Evolutionary conservation across 2,888 invertebrate species (phyloP).

Genomic region (Eledone cirrhosa): DNA sequence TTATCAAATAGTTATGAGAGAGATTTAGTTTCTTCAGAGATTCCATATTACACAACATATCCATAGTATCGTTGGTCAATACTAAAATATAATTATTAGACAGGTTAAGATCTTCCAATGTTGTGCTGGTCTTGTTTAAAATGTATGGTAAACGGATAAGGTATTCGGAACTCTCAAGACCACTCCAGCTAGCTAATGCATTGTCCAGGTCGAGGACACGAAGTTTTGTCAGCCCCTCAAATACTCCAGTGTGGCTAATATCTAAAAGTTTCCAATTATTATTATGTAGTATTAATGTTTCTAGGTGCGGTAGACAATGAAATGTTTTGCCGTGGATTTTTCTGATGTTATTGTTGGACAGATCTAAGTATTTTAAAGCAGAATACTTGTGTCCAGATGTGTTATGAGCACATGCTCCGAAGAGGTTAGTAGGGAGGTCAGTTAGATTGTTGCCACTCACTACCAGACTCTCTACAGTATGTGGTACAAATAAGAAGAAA

Average conservation of each 20-base stretch:
- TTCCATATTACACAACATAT: conserved; percentile 40
- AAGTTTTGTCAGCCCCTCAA: conserved; percentile 37
- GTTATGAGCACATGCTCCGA: conserved; percentile 39
- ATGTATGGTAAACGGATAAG: conserved; percentile 39
- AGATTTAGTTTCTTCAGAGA: conserved; percentile 38
- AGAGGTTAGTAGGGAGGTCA: conserved; percentile 41
- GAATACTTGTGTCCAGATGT: conserved; percentile 31
- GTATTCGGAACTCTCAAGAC: conserved; percentile 36
- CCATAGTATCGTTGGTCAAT: conserved; percentile 35
- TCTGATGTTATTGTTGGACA: conserved; percentile 41
- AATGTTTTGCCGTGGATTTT: conserved; percentile 45
- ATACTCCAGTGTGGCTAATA: conserved; percentile 38
- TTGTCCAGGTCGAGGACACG: conserved; percentile 40
- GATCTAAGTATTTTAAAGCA: conserved; percentile 36
- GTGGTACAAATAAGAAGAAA: conserved; percentile 1
- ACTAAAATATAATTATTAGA: conserved; percentile 41
- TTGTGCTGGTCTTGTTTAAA: conserved; percentile 37
- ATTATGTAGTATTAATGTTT: conserved; percentile 37
- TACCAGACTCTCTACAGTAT: conserved; percentile 5
- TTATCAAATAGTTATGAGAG: conserved; percentile 37
- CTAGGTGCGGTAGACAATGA: conserved; percentile 42
- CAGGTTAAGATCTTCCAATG: conserved; percentile 38
- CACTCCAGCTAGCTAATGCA: conserved; percentile 40
- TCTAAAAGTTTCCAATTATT: conserved; percentile 43
- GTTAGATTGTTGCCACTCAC: conserved; percentile 39